Base-by-base conservation (phyloP, 2,113 vertebrate species). In the Alosa alosa region DNA sequence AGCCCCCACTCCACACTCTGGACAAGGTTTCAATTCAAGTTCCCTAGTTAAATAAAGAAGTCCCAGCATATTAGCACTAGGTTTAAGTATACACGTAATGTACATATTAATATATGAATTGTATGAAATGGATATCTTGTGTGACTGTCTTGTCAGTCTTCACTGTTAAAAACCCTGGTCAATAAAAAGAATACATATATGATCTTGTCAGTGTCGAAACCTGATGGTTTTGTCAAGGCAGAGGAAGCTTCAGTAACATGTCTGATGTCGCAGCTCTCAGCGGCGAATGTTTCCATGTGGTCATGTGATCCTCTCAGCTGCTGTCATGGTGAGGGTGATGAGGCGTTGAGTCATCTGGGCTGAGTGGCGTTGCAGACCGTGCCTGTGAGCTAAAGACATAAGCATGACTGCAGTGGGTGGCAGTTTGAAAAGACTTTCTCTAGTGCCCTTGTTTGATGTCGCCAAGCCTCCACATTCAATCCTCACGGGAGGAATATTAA, bases 401-500 rank as follows among this genome's bases (percentile, higher is more conserved):
- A 25, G 47, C 25, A 39, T 13, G 52, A n/a, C 15, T 83, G 47
- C 82, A 52, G 82, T 83, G 82, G 47, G 47, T 49, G 25, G 22
- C 85, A 86, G 20, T 82, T 82, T 39, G 31, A 11, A 15, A 78
- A 78, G 36, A 36, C 25, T 39, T 36, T 11, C 72, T 13, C 72
- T 18, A 78, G 31, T 39, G 72, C 31, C 31, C 31, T 17, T 39
- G 72, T 78, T 25, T 39, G 31, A 36, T 78, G 72, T 36, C 11
- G 15, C 36, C 2, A 60, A 31, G 72, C 31, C 72, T 78, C 72
- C 72, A 39, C 72, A 5, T 15, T 78, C 72, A 78, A 18, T 15
- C 72, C 72, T 17, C 72, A 36, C 4, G 31, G 72, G 75, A 44
- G 36, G 83, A 75, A 84, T 84, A 85, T 93, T 90, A 87, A 86